phyloP scores from a whole-genome alignment of 2,113 vertebrate species.

The Bufo gargarizans region DNA sequence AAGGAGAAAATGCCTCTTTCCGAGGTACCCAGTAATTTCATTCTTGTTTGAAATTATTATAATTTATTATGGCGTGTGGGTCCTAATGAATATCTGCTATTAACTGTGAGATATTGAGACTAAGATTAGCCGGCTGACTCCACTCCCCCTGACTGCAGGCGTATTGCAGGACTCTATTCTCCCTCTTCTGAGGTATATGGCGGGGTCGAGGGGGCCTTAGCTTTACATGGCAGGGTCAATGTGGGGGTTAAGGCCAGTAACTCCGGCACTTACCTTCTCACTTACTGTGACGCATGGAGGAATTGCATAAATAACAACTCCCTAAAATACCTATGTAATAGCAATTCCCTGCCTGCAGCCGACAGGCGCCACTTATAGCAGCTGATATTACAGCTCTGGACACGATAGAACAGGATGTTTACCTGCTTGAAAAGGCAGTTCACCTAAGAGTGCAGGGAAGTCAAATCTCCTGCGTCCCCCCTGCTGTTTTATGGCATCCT shows the following conservation, averaged over 20 bases:
- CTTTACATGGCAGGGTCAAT: not conserved
- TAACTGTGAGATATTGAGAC: slow-evolving; percentile 96
- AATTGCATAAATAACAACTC: not conserved
- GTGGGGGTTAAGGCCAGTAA: not conserved
- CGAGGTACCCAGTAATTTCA: slow-evolving; percentile 97
- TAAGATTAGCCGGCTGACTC: slow-evolving; percentile 79
- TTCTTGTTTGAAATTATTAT: slow-evolving; percentile 98
- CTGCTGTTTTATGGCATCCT: too few species aligned
- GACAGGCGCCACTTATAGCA: too few species aligned
- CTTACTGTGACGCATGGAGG: not conserved
- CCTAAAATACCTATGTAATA: too few species aligned
- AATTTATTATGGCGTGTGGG: slow-evolving; percentile 98
- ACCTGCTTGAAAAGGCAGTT: too few species aligned
- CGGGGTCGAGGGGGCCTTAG: too few species aligned
- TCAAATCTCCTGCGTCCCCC: too few species aligned
- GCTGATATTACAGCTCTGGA: too few species aligned
- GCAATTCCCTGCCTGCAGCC: too few species aligned
- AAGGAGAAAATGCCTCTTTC: slow-evolving; percentile 87
- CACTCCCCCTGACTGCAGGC: slow-evolving; percentile 25
- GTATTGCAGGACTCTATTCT: not conserved
- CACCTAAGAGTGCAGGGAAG: too few species aligned
- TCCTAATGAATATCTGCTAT: slow-evolving; percentile 97
- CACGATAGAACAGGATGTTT: too few species aligned
- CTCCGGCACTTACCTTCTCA: too few species aligned
- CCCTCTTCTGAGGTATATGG: too few species aligned